Evolutionary conservation across 2,113 vertebrate species (phyloP).

Genomic region (pig (Sus scrofa)): T2T-Sscrofa CM000818.6:123947501-123948000

Average conservation of each 20-base stretch:
- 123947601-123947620: too few relatives aligned
- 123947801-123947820: not conserved
- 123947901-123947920: not conserved
- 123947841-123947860: not conserved
- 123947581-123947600: too few relatives aligned
- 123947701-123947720: not conserved
- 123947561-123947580: too few relatives aligned
- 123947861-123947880: not conserved
- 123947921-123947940: not conserved
- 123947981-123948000: not conserved
- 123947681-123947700: not conserved
- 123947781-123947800: conserved; percentile 29
- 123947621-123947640: too few relatives aligned
- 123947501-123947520: too few relatives aligned
- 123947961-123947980: not conserved
- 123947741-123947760: not conserved
- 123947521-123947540: too few relatives aligned
- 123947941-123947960: conserved; percentile 18
- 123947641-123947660: too few relatives aligned
- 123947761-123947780: conserved; percentile 14
- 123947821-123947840: not conserved
- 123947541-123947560: too few relatives aligned
- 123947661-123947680: not conserved
- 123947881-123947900: not conserved
- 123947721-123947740: not conserved